Percentiles rank a stretch among this genome's conserved stretches.
phyloP scores from a whole-genome alignment of 2,113 vertebrate genomes.

The Petaurus breviceps region DNA sequence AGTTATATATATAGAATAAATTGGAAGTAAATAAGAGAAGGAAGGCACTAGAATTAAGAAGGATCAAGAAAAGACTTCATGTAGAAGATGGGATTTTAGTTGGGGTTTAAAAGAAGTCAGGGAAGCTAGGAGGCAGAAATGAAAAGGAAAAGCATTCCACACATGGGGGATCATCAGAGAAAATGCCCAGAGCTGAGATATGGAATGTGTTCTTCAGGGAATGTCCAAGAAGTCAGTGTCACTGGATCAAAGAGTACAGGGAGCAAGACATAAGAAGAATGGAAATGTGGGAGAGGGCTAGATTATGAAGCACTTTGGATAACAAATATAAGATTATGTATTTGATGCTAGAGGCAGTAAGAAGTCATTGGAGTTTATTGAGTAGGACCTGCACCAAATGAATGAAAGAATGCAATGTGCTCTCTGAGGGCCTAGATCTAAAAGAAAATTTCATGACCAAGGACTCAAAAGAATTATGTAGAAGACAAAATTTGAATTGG shows the following conservation, averaged over 20 bases:
- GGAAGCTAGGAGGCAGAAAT: too few species aligned
- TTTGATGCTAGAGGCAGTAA: neutral
- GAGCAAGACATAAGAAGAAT: neutral
- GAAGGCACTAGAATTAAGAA: too few species aligned
- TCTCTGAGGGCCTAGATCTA: neutral
- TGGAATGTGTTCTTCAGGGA: too few species aligned
- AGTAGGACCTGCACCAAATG: neutral
- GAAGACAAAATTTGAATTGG: neutral
- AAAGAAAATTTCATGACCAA: neutral
- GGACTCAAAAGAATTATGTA: neutral
- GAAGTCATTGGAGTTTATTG: neutral
- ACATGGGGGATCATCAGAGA: too few species aligned
- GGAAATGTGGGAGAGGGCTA: neutral
- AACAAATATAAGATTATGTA: neutral
- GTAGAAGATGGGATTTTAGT: too few species aligned
- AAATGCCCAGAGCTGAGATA: too few species aligned
- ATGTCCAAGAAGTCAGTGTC: neutral
- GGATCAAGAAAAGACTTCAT: too few species aligned
- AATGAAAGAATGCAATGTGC: neutral
- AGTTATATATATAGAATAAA: too few species aligned
- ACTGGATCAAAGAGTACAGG: neutral
- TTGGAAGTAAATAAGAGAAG: too few species aligned
- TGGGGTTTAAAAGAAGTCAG: too few species aligned
- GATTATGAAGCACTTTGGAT: neutral
- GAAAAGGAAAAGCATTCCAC: too few species aligned